Conservation (phyloP, 2,113 vertebrate genomes). For the Kryptolebias marmoratus region DNA sequence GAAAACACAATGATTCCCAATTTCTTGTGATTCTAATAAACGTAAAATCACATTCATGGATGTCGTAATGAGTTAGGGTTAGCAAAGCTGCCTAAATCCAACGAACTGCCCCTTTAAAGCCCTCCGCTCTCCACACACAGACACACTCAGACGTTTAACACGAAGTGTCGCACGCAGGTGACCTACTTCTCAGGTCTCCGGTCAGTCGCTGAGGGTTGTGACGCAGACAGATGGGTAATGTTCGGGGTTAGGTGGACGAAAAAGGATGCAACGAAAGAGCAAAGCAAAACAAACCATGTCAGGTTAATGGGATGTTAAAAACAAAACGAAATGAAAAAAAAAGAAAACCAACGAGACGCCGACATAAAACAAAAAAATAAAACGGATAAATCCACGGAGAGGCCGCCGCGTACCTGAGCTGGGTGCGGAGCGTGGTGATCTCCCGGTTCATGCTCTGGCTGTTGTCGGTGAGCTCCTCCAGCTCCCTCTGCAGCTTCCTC, state of each 20-base stretch:
- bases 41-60: background rate
- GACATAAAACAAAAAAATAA: slow-evolving; percentile 4
- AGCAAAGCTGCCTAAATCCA: background rate
- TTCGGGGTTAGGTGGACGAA: slow-evolving; percentile 71
- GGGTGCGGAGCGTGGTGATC: slow-evolving; percentile 91
- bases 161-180: slow-evolving; percentile 45
- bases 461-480: slow-evolving; percentile 91
- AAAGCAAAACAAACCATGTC: slow-evolving; percentile 59
- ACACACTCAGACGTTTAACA: background rate
- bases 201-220: slow-evolving; percentile 79
- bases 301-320: slow-evolving; percentile 57
- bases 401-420: slow-evolving; percentile 86
- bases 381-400: background rate
- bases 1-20: background rate
- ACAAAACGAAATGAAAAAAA: slow-evolving; percentile 44
- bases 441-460: slow-evolving; percentile 93
- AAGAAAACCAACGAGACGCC: slow-evolving; percentile 27
- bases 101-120: background rate
- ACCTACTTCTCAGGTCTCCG: slow-evolving; percentile 82
- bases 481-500: slow-evolving; percentile 93
- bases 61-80: background rate
- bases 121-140: background rate
- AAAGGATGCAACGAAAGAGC: slow-evolving; percentile 63
- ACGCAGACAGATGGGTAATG: slow-evolving; percentile 74
- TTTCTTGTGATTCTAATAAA: background rate